Conservation (phyloP, 2,113 vertebrate species). For the Heterotilapia buettikoferi region DNA sequence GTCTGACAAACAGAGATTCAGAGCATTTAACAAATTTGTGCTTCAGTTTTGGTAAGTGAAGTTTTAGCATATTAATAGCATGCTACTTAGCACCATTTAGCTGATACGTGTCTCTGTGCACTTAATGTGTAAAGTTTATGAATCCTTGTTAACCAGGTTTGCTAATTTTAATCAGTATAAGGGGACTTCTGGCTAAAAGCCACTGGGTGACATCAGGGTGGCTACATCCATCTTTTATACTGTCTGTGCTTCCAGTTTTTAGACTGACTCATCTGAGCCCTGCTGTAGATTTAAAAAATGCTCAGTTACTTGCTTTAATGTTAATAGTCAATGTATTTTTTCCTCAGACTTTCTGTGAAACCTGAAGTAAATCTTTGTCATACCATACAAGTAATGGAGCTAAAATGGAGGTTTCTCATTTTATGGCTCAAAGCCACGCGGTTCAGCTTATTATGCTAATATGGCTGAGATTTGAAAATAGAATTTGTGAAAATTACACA, state of each 20-base stretch:
- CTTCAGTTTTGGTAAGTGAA: not conserved
- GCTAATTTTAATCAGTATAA: not conserved
- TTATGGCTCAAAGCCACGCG: not conserved
- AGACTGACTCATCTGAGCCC: not conserved
- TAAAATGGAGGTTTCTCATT: not conserved
- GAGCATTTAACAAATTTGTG: not conserved
- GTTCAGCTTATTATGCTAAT: not conserved
- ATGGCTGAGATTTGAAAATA: not conserved
- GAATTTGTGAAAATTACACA: not conserved
- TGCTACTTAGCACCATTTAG: not conserved
- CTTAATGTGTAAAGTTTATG: not conserved
- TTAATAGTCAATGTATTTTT: not conserved
- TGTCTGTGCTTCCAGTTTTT: not conserved
- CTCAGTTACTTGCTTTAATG: not conserved
- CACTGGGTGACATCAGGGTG: not conserved
- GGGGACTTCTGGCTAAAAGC: not conserved
- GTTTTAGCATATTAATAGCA: not conserved
- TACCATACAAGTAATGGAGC: not conserved
- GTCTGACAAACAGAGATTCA: not conserved
- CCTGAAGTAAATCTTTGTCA: not conserved
- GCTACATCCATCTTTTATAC: not conserved
- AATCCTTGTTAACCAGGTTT: not conserved
- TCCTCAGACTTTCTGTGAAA: not conserved
- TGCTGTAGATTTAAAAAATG: not conserved
- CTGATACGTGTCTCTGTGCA: not conserved